Conservation (phyloP, 2,113 vertebrate genomes). For the Chloropsis hardwickii region DNA sequence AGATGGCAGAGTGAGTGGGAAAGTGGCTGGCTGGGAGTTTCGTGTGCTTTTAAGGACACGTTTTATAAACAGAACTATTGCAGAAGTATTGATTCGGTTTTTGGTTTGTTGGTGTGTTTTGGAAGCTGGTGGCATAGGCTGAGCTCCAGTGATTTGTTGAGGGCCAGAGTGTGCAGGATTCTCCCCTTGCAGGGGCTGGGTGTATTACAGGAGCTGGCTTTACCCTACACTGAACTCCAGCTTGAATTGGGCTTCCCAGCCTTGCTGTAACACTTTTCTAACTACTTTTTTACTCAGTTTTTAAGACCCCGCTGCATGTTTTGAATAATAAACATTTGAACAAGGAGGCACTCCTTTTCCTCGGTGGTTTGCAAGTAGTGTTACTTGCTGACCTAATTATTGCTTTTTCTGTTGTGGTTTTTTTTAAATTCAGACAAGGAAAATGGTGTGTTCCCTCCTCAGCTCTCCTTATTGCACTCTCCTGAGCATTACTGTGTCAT, state of each 20-base stretch:
- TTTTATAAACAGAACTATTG: not conserved
- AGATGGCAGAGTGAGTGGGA: not conserved
- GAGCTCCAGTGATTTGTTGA: not conserved
- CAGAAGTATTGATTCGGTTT: not conserved
- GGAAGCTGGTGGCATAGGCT: not conserved
- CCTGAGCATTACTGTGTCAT: not conserved
- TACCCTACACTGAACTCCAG: not conserved
- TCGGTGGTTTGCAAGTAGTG: not conserved
- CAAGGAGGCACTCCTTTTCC: conserved; percentile 32
- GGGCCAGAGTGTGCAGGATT: not conserved
- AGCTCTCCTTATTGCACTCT: not conserved
- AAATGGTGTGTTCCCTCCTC: conserved; percentile 14
- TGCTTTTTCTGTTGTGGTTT: not conserved
- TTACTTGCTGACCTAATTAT: conserved; percentile 55
- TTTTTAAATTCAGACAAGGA: not conserved
- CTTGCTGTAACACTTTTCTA: not conserved
- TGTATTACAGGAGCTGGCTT: not conserved
- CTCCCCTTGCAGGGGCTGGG: not conserved
- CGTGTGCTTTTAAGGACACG: conserved; percentile 17
- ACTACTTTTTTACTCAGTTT: conserved; percentile 38
- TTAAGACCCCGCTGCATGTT: conserved; percentile 6
- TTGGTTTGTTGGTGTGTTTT: not conserved
- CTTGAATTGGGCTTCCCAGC: not conserved
- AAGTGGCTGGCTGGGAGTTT: not conserved
- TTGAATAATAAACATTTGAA: conserved; percentile 57